A percentile compares a stretch with the other conserved stretches of the same genome.
Conservation (phyloP, 2,113 vertebrate genomes). For the Sphaerodactylus townsendi region DNA sequence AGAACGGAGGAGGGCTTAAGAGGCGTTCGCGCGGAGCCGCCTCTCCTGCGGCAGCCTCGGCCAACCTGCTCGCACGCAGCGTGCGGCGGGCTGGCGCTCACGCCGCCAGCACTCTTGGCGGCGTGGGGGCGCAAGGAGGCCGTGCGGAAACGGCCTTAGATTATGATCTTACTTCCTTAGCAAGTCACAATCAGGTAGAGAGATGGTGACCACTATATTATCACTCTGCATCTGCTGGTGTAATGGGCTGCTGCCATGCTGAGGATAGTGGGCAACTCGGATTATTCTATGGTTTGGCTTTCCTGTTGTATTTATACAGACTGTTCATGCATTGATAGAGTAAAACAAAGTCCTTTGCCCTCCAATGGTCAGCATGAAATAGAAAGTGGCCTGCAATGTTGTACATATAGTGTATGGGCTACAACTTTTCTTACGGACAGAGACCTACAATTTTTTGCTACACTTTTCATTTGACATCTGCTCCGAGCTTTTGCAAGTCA, state of each 20-base stretch:
- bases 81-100: too few species aligned
- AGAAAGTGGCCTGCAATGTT: not conserved
- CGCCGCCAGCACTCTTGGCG: too few species aligned
- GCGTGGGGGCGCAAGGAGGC: too few species aligned
- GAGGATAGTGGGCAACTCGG: too few species aligned
- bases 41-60: too few species aligned
- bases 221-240: not conserved
- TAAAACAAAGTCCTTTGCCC: not conserved
- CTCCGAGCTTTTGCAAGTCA: not conserved
- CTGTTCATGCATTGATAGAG: not conserved
- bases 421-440: not conserved
- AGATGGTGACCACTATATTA: not conserved
- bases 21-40: too few species aligned
- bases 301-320: not conserved
- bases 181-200: too few species aligned
- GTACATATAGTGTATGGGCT: not conserved
- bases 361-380: not conserved
- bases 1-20: too few species aligned
- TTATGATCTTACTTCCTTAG: too few species aligned
- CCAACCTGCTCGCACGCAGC: too few species aligned
- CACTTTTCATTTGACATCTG: not conserved
- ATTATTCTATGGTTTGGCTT: not conserved
- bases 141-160: too few species aligned
- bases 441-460: not conserved
- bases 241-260: too few species aligned